A percentile compares a stretch with the other conserved stretches of the same genome.
These are phyloP conservation scores for Campaea margaritaria DNA, from an alignment of 2,888 invertebrate species.

Conservation along the genomic window DNA sequence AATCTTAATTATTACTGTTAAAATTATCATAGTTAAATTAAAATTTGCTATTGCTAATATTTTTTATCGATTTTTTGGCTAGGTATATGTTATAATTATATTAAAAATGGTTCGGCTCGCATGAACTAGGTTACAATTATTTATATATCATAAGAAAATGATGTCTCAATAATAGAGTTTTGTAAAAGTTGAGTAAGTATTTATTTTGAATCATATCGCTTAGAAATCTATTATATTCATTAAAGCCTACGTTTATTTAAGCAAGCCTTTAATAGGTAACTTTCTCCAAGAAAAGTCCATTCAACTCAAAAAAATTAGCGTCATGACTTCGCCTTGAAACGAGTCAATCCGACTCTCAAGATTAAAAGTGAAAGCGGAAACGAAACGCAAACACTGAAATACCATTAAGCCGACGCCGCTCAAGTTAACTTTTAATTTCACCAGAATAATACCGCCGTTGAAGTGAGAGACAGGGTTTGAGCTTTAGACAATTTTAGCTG, in stretches of 20 bases:
- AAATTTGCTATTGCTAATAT: no score
- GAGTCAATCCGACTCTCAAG: slow-evolving; percentile 52
- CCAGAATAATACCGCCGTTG: slow-evolving; percentile 53
- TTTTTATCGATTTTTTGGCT: no score
- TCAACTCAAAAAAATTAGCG: slow-evolving; percentile 39
- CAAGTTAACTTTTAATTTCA: slow-evolving; percentile 68
- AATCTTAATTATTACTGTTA: no score
- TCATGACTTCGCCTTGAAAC: slow-evolving; percentile 48
- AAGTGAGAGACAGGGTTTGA: slow-evolving; percentile 28
- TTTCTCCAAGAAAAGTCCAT: slow-evolving; percentile 2
- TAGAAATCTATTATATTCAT: neutral
- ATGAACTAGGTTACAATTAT: no score
- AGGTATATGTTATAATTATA: no score
- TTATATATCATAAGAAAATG: no score
- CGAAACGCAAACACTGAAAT: slow-evolving; percentile 75
- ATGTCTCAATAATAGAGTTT: no score
- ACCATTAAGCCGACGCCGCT: slow-evolving; percentile 71
- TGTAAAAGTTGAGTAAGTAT: no score
- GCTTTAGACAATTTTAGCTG: neutral
- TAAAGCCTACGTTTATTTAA: neutral
- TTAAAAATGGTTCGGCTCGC: no score
- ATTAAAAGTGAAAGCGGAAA: slow-evolving; percentile 72
- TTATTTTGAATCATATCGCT: no score
- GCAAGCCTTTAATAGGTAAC: slow-evolving; percentile 5
- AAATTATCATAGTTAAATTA: no score